These are phyloP conservation scores for Aurelia coerulea DNA, from an alignment of 30 jellyfish, hydroid and myxozoan species.

Conservation along the genomic window DNA sequence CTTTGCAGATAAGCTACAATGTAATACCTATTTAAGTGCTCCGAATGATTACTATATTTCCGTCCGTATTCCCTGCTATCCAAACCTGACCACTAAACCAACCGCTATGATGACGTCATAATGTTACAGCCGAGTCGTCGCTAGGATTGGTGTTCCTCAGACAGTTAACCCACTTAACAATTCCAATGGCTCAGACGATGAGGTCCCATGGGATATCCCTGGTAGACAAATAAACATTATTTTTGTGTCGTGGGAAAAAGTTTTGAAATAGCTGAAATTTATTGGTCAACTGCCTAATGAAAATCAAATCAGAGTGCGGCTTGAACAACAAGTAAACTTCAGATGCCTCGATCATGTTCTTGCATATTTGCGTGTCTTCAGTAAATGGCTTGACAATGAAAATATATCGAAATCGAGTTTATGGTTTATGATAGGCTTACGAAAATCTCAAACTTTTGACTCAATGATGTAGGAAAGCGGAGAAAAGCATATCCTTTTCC, in stretches of 20 bases:
- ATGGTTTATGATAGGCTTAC: constrained; percentile 22
- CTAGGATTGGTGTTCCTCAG: not conserved
- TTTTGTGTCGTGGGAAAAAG: constrained; percentile 59
- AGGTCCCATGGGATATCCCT: constrained; percentile 26
- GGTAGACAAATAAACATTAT: constrained; percentile 25
- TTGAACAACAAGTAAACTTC: not conserved
- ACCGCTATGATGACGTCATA: constrained; percentile 52
- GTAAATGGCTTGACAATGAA: not conserved
- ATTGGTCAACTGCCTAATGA: not conserved
- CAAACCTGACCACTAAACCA: not conserved
- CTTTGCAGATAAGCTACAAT: not conserved
- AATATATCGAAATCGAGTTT: not conserved
- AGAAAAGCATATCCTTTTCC: constrained; percentile 38
- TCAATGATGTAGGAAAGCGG: not conserved
- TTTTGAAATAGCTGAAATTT: constrained; percentile 3
- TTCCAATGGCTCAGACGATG: constrained; percentile 23
- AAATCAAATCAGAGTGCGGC: constrained; percentile 34
- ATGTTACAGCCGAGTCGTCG: no score
- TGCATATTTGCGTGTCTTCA: constrained; percentile 1
- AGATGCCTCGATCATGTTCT: not conserved
- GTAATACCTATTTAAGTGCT: constrained; percentile 17
- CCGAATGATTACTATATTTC: constrained; percentile 36
- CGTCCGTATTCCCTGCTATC: not conserved
- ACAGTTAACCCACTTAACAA: constrained; percentile 23
- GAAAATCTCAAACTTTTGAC: not conserved